phyloP scores from a whole-genome alignment of 2,797 vertebrate species.

The Setipinna tenuifilis region DNA sequence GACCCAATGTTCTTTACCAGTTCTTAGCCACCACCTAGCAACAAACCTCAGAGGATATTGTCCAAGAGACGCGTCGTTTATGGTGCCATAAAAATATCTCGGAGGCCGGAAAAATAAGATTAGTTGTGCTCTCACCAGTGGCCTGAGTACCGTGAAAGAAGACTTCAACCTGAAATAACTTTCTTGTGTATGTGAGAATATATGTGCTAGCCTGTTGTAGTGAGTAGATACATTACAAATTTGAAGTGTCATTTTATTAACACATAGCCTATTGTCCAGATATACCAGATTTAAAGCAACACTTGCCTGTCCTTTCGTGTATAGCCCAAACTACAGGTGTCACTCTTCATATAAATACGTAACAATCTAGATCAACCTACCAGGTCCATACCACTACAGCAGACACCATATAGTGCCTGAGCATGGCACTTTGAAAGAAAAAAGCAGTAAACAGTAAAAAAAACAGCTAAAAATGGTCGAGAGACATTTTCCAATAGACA shows the following conservation, averaged over 20 bases:
- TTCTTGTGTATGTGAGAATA: neutral
- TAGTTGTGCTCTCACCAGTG: neutral
- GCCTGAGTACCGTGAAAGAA: too few species aligned
- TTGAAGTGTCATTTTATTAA: neutral
- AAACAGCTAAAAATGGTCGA: neutral
- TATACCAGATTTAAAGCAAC: neutral
- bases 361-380: neutral
- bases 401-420: neutral
- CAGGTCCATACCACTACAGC: neutral
- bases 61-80: constrained; percentile 28
- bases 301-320: neutral
- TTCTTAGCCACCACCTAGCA: constrained; percentile 19
- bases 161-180: neutral
- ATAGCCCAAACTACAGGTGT: neutral
- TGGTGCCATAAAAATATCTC: constrained; percentile 33
- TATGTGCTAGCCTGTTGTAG: neutral
- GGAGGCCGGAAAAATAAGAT: neutral
- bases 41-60: neutral
- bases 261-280: neutral
- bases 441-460: neutral
- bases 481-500: neutral
- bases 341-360: neutral
- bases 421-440: neutral
- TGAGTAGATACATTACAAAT: neutral
- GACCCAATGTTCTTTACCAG: neutral